Conservation (phyloP, 2,113 vertebrate genomes). For the Anoplopoma fimbria region DNA sequence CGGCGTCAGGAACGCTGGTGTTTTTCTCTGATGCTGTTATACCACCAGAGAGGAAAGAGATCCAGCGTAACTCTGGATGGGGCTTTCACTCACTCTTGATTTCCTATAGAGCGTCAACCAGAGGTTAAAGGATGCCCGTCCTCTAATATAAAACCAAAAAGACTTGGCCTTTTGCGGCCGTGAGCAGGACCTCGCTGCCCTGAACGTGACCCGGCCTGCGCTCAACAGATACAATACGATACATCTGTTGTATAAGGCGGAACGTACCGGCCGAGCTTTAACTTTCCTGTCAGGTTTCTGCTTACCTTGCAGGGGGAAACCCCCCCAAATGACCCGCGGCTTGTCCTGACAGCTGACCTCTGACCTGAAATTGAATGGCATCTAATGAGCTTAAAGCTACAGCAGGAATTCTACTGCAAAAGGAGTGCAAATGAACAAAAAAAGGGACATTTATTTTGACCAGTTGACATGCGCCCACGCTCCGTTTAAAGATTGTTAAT, state of each 20-base stretch:
- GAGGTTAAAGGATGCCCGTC: neutral
- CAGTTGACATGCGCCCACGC: conserved; percentile 10
- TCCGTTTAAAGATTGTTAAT: conserved; percentile 39
- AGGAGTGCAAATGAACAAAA: conserved; percentile 2
- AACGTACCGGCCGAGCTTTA: neutral
- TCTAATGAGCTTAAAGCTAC: neutral
- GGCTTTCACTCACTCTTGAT: neutral
- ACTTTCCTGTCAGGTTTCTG: conserved; percentile 29
- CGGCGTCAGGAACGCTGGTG: too few relatives aligned
- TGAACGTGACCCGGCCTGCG: neutral
- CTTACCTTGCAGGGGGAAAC: conserved; percentile 28
- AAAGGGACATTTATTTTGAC: conserved; percentile 13
- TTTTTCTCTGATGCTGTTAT: conserved; percentile 11
- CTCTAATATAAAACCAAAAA: neutral
- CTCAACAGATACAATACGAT: conserved; percentile 18
- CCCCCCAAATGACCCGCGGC: conserved; percentile 20
- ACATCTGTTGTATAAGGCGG: conserved; percentile 31
- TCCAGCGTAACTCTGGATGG: neutral
- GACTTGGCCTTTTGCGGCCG: too few relatives aligned
- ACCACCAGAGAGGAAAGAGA: conserved; percentile 25
- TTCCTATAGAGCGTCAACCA: neutral
- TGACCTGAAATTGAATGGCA: conserved; percentile 28
- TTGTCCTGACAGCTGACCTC: too few relatives aligned
- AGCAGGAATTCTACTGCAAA: neutral
- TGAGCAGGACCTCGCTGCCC: neutral